These are phyloP conservation scores for Progne subis DNA, from an alignment of 2,113 vertebrate species.

Conservation along the genomic window DNA sequence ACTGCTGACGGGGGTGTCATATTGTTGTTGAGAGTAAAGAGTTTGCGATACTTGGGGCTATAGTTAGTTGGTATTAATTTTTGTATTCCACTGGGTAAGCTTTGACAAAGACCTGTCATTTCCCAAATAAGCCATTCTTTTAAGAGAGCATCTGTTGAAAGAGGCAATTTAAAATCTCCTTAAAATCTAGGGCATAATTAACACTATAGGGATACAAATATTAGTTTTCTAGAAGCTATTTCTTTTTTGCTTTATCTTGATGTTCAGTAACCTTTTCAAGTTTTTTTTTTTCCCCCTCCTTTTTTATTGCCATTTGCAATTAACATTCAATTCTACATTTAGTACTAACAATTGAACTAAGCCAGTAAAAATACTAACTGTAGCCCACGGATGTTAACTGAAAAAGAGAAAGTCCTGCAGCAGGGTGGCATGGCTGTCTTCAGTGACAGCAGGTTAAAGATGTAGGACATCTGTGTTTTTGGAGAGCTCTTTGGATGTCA, in stretches of 20 bases:
- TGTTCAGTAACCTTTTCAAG: conserved; percentile 54
- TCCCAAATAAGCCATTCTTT: conserved; percentile 73
- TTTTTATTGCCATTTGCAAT: background rate
- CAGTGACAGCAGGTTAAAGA: background rate
- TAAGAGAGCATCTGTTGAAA: conserved; percentile 78
- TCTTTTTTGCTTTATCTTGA: conserved; percentile 62
- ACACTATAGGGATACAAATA: conserved; percentile 74
- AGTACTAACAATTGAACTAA: background rate
- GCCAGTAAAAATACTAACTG: background rate
- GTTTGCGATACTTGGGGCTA: conserved; percentile 30
- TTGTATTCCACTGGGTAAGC: conserved; percentile 68
- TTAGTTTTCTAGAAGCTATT: conserved; percentile 75
- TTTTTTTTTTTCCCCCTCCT: background rate
- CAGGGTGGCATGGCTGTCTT: background rate
- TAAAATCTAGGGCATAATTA: conserved; percentile 76
- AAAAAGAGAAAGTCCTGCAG: background rate
- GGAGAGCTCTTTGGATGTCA: background rate
- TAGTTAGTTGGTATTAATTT: conserved; percentile 57
- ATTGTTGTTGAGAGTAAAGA: conserved; percentile 17
- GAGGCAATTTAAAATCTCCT: conserved; percentile 74
- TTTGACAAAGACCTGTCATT: conserved; percentile 72
- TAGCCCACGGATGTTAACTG: background rate
- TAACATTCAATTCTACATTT: background rate
- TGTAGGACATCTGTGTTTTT: background rate
- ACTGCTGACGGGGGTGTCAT: background rate